phyloP scores from a whole-genome alignment of 2,888 invertebrate genomes.

The Aelia acuminata region DNA sequence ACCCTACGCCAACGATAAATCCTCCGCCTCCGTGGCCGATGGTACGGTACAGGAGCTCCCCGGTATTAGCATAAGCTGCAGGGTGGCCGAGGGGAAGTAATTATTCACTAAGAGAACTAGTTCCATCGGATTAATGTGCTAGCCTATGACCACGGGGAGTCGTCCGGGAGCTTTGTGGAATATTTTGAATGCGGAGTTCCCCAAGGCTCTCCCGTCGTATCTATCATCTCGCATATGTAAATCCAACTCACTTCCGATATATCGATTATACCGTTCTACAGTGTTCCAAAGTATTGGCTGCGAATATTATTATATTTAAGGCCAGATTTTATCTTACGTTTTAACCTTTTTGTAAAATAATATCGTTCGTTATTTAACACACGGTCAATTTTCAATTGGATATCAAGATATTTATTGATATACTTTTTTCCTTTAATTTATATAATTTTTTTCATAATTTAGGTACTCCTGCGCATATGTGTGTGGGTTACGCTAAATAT shows the following conservation, averaged over 20 bases:
- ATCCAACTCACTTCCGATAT: not conserved
- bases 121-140: slow-evolving; percentile 7
- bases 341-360: not conserved
- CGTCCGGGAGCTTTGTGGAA: not conserved
- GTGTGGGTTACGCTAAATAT: no score
- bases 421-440: no score
- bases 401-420: no score
- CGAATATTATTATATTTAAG: not conserved
- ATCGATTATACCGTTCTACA: not conserved
- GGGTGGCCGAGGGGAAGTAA: slow-evolving; percentile 7
- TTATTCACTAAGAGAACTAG: slow-evolving; percentile 12
- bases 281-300: not conserved
- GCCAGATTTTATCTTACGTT: not conserved
- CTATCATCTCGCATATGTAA: not conserved
- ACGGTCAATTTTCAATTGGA: not conserved
- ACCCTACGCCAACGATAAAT: slow-evolving; percentile 23
- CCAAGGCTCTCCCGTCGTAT: not conserved
- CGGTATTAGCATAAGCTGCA: slow-evolving; percentile 1
- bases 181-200: not conserved
- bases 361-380: not conserved
- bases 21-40: not conserved
- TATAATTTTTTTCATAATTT: no score
- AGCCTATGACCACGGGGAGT: not conserved
- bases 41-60: not conserved
- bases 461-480: no score